Percentiles rank a stretch among this genome's conserved stretches.
phyloP scores from a whole-genome alignment of 2,888 invertebrate genomes.

The Masnerella sp. region DNA sequence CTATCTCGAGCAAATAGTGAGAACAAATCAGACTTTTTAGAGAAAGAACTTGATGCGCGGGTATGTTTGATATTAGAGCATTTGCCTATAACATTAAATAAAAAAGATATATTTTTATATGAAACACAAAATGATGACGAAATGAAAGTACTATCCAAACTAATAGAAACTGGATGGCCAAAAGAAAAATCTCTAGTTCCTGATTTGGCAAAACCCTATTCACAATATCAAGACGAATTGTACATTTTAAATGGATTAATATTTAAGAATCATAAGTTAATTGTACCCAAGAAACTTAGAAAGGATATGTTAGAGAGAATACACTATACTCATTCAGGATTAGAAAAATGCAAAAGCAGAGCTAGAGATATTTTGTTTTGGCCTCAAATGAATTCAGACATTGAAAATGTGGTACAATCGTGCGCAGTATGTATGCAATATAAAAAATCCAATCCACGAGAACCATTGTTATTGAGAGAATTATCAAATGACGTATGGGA shows the following conservation, averaged over 20 bases:
- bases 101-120: neutral
- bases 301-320: constrained; percentile 59
- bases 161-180: constrained; percentile 11
- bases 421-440: constrained; percentile 45
- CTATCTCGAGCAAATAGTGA: neutral
- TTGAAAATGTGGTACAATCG: constrained; percentile 52
- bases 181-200: constrained; percentile 2
- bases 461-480: constrained; percentile 14
- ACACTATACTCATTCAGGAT: constrained; percentile 64
- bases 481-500: constrained; percentile 47
- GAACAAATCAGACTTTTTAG: constrained; percentile 8
- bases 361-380: constrained; percentile 63
- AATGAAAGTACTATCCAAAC: constrained; percentile 1
- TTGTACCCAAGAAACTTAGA: constrained; percentile 60
- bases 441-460: constrained; percentile 3
- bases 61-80: neutral
- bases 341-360: constrained; percentile 60
- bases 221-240: no score
- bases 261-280: constrained; percentile 49
- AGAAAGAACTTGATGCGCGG: constrained; percentile 7
- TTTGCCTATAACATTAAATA: constrained; percentile 1
- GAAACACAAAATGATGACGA: constrained; percentile 1
- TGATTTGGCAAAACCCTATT: neutral
- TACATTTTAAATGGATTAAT: constrained; percentile 11
- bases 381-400: constrained; percentile 61